Evolutionary conservation across 2,797 vertebrate genomes (phyloP), one percentile per base, ranked within the genome.

Genomic region (Chelonia mydas): DNA sequence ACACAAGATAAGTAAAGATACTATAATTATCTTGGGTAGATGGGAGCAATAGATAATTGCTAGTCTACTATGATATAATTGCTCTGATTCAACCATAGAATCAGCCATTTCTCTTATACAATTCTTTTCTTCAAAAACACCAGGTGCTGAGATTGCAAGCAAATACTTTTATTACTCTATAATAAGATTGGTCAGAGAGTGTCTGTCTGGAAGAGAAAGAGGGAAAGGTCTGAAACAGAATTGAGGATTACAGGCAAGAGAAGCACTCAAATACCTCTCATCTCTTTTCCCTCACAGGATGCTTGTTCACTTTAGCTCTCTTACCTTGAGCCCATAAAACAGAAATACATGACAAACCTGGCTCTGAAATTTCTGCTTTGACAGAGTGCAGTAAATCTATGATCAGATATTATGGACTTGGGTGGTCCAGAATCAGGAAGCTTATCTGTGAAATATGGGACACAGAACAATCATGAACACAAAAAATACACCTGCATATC

Each of bases 351-450:
- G 50, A 6, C 78, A 86, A 25, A 47, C 12, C 41, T 81, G 65
- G 23, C 81, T 88, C 59, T 87, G 90, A 96, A 87, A 88, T 23
- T 28, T 74, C 51, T 59, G 77, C 54, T 88, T 89, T 50, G 80
- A 94, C 88, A 16, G 8, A 92, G 11, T 41, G 45, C 16, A 87
- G 72, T 65, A 87, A 81, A 49, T 9, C 45, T 82, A 45, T 0
- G 55, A 53, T 2, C 28, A 28, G 17, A 51, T 53, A 0, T 72
- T 27, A 80, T 41, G 59, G 33, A 87, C 25, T 61, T 10, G 45
- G 59, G 1, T 61, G 17, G 57, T 49, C n/a, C n/a, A 55, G 54
- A 91, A 76, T 50, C 37, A 45, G 19, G 53, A 89, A 89, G 53
- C 53, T 54, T 76, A 31, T 54, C 45, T n/a, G 57, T n/a, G 55